Percentiles rank a stretch among this genome's conserved stretches.
Conservation (phyloP, 2,888 invertebrate species). For the Carpatolechia fugitivella region DNA sequence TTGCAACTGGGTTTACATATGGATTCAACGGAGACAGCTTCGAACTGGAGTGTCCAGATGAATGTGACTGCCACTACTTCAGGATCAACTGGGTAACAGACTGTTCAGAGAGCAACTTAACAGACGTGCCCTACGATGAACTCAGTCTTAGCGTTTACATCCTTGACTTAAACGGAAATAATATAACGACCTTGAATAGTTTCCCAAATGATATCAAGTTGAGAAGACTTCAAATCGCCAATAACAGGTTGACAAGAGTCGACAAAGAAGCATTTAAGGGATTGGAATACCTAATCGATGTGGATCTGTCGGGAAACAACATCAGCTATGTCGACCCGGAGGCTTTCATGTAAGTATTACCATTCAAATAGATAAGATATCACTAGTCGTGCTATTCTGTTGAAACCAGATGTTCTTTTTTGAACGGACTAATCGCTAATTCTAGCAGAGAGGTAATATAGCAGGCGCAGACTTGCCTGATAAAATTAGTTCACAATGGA, state of each 20-base stretch:
- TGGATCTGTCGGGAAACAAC: slow-evolving; percentile 83
- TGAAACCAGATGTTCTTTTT: too few relatives aligned
- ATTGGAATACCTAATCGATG: slow-evolving; percentile 83
- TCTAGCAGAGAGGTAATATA: too few relatives aligned
- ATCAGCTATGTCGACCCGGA: slow-evolving; percentile 83
- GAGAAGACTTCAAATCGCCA: slow-evolving; percentile 83
- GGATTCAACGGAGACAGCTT: slow-evolving; percentile 81
- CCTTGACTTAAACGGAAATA: slow-evolving; percentile 85
- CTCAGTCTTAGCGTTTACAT: slow-evolving; percentile 85
- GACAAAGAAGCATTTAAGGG: slow-evolving; percentile 81
- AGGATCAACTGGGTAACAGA: slow-evolving; percentile 88
- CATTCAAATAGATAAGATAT: too few relatives aligned
- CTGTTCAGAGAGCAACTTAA: slow-evolving; percentile 86
- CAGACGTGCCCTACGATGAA: slow-evolving; percentile 83
- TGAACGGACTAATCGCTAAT: too few relatives aligned
- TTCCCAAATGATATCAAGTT: slow-evolving; percentile 85
- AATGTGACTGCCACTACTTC: slow-evolving; percentile 87
- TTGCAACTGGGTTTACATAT: slow-evolving; percentile 42
- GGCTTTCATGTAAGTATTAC: slow-evolving; percentile 79
- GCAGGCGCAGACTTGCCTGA: too few relatives aligned
- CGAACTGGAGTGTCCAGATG: slow-evolving; percentile 85
- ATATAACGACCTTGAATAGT: slow-evolving; percentile 77
- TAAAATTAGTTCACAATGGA: too few relatives aligned
- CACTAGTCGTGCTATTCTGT: too few relatives aligned
- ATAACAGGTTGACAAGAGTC: slow-evolving; percentile 81